A percentile compares a stretch with the other conserved stretches of the same genome.
phyloP scores from a whole-genome alignment of 2,797 vertebrate species.

The Microctenopoma stevenorrisi region DNA sequence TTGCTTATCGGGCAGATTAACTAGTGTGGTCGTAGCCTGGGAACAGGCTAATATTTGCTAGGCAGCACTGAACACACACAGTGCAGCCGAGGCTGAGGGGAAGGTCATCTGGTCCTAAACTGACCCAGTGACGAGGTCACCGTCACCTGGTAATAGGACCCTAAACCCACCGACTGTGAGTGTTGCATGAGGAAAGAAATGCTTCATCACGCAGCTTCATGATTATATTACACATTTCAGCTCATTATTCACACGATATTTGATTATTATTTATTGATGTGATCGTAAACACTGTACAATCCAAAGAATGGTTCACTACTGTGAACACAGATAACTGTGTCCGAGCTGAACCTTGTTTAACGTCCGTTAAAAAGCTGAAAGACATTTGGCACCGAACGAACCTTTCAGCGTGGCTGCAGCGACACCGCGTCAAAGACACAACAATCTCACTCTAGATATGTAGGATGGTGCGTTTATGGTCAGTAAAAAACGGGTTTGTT shows the following conservation, averaged over 20 bases:
- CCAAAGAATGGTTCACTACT: not conserved
- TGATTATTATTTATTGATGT: not conserved
- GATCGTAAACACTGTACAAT: constrained; percentile 7
- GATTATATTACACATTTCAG: not conserved
- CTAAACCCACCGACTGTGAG: too few relatives aligned
- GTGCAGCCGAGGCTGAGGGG: not conserved
- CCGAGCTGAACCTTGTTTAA: too few relatives aligned
- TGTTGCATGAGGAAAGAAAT: too few relatives aligned
- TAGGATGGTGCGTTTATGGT: not conserved
- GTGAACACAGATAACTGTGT: too few relatives aligned
- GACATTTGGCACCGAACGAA: constrained; percentile 19
- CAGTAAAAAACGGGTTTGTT: constrained; percentile 53
- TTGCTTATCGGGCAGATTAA: not conserved
- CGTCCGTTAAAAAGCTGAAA: not conserved
- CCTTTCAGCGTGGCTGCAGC: not conserved
- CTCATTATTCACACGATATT: not conserved
- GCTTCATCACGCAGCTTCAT: not conserved
- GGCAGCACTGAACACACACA: too few relatives aligned
- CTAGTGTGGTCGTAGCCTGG: not conserved
- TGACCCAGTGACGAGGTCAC: too few relatives aligned
- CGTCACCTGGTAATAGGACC: too few relatives aligned
- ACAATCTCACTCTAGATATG: not conserved
- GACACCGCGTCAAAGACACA: constrained; percentile 19
- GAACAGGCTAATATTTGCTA: not conserved
- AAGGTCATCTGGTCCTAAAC: not conserved